Evolutionary conservation across 2,797 vertebrate species (phyloP).

Genomic region (Meda fulgida): DNA sequence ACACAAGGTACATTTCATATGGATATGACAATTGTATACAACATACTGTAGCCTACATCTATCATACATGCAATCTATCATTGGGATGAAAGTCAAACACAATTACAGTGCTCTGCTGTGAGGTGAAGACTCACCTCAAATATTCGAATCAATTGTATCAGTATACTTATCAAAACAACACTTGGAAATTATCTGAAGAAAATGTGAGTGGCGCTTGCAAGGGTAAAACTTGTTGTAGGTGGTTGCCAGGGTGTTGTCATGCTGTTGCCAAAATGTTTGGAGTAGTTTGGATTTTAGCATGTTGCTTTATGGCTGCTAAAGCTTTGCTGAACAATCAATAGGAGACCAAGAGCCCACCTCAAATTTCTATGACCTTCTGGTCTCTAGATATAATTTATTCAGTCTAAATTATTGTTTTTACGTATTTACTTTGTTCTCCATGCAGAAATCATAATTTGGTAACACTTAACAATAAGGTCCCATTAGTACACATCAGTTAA

Average conservation of each 20-base stretch:
- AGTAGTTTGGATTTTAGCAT: background rate
- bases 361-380: background rate
- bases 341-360: background rate
- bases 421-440: background rate
- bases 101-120: background rate
- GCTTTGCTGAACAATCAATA: too few species aligned
- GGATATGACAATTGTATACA: background rate
- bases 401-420: background rate
- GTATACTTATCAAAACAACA: background rate
- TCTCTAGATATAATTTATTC: background rate
- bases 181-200: background rate
- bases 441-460: background rate
- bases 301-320: background rate
- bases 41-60: too few species aligned
- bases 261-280: background rate
- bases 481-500: too few species aligned
- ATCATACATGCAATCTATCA: conserved; percentile 28
- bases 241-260: background rate
- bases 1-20: background rate
- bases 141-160: background rate
- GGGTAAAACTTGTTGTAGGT: background rate
- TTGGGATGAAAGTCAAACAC: conserved; percentile 6
- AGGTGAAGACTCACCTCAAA: background rate
- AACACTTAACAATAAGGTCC: background rate
- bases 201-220: background rate